Evolutionary conservation across 2,113 vertebrate genomes (phyloP), one percentile per base, ranked within the genome.

Genomic region (Pungitius pungitius): DNA sequence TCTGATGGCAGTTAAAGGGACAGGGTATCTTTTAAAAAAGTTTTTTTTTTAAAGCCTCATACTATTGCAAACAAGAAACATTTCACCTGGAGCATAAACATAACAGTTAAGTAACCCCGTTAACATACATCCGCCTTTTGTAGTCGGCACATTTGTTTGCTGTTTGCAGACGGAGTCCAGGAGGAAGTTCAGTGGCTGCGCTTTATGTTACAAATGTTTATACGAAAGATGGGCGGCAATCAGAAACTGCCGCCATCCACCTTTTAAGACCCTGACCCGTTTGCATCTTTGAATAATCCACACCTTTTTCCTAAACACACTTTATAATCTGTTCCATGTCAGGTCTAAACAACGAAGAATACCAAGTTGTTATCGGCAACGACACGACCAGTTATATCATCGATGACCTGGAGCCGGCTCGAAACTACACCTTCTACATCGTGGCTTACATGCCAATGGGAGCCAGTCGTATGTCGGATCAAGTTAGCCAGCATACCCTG

Each of bases 361-460:
- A 99, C 82, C 98, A 99, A 85, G 95, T 97, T 37, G 97, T 99
- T 45, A 97, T 99, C 71, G 97, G 98, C 74, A 99, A 99, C 43
- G 97, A 99, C 87, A 99, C 98, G 12, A 98, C 96, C 30, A 97
- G 96, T 89, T 97, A 98, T 80, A 95, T 98, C 77, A 95, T 99
- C 45, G 97, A 98, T 77, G 98, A 99, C 89, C 90, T 99, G 76
- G 97, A 99, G 70, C 94, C 98, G 18, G 97, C 95, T 26, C 94
- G 95, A 91, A 98, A 97, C 91, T 99, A 99, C 81, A 97, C 95
- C 35, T 99, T 99, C 91, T 99, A 99, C 84, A 93, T 99, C 2
- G 98, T 99, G 59, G 98, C 98, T 2, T 99, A 99, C 78, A 99
- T 99, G 98, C 97, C 98, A 13, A 93, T 99, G 95, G 98, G 98